Evolutionary conservation across 2,113 vertebrate species (phyloP), one percentile per base, ranked within the genome.

Genomic region (Stegastes partitus): DNA sequence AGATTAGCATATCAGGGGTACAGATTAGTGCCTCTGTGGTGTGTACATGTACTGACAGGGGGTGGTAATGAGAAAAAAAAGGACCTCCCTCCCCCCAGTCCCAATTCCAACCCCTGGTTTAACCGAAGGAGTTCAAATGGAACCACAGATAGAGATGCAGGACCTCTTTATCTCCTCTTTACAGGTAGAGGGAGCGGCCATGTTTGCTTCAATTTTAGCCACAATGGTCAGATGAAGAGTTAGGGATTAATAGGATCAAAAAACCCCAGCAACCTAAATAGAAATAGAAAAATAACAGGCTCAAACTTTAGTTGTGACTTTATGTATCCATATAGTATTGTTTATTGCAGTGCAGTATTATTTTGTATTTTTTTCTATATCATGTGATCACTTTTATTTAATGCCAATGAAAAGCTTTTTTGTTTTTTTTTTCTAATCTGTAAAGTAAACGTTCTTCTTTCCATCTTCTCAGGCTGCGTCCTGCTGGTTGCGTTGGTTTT

Each of bases 1-100:
- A 87, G 91, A 94, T 95, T 95, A 95, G 81, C 93, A 95, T 94
- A 94, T 89, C 92, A 88, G 74, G 88, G 82, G 68, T 83, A 25
- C 67, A 93, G 93, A 95, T 94, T 94, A 93, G 79, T 62, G 76
- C 81, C 64, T 83, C 85, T 75, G 79, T 82, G 74, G 84, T 79
- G 78, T 90, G 86, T 87, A 84, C 83, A 83, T 87, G 86, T 69
- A 72, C 81, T 89, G 88, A 90, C 87, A 83, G 90, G 72, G 82
- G 84, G 89, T 84, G 80, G 86, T 86, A 87, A 88, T 92, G 76
- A 72, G 71, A 73, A 87, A 87, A 69, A 69, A 85, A 89, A 83
- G 59, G 56, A 55, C 79, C 70, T 45, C 42, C 83, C 87, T 51
- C 44, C 73, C 81, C 83, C 62, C 72, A 61, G 18, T 34, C 74